Conservation (phyloP, 2,888 invertebrate species). For the Drosophila mimetica region DNA sequence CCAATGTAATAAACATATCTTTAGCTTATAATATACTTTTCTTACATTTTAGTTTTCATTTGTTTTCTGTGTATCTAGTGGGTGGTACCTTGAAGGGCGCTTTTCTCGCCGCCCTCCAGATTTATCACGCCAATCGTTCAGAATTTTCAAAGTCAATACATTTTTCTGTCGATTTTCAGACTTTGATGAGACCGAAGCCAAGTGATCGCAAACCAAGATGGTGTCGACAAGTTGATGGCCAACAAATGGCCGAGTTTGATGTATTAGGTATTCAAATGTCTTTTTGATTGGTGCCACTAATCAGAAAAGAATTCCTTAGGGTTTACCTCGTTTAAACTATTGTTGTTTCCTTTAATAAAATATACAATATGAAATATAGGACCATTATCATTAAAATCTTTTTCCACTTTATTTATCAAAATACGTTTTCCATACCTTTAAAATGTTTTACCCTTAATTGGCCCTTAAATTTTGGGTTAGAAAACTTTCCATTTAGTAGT, state of each 20-base stretch:
- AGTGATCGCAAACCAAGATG: background rate
- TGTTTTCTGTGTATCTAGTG: background rate
- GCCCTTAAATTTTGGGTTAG: background rate
- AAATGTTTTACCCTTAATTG: too few relatives aligned
- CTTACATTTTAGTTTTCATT: too few relatives aligned
- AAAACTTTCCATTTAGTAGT: background rate
- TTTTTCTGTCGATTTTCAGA: conserved; percentile 1
- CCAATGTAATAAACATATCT: too few relatives aligned
- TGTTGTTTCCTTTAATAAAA: too few relatives aligned
- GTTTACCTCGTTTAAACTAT: too few relatives aligned
- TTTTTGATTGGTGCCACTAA: conserved; percentile 9
- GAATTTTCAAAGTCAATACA: conserved; percentile 70
- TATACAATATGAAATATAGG: too few relatives aligned
- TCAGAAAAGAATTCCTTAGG: background rate
- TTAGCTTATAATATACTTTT: too few relatives aligned
- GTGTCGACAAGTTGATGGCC: conserved; percentile 41
- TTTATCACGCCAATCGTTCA: conserved; percentile 70
- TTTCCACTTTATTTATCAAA: too few relatives aligned
- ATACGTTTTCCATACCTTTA: too few relatives aligned
- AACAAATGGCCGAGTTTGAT: conserved; percentile 33
- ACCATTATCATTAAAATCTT: too few relatives aligned
- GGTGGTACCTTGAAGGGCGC: conserved; percentile 62
- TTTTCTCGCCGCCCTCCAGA: conserved; percentile 55
- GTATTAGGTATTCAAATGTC: conserved; percentile 11
- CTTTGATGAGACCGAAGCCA: conserved; percentile 49